Evolutionary conservation across 2,888 invertebrate species (phyloP).

Genomic region (Thereva nobilitata): DNA sequence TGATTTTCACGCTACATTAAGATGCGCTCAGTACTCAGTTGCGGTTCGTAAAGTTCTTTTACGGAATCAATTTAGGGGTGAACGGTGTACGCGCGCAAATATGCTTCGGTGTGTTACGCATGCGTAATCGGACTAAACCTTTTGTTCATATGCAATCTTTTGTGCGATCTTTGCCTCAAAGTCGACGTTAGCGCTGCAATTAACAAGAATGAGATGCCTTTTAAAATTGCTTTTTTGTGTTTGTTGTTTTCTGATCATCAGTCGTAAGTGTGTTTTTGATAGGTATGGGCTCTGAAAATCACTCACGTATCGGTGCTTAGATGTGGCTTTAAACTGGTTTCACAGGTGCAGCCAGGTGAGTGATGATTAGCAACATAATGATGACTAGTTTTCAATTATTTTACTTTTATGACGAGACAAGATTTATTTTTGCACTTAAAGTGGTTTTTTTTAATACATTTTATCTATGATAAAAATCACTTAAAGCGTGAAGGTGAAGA

Average conservation of each 20-base stretch:
- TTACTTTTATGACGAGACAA: constrained; percentile 9
- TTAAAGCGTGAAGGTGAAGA: too few relatives aligned
- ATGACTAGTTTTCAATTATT: constrained; percentile 12
- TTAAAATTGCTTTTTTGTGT: too few relatives aligned
- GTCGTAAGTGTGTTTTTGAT: too few relatives aligned
- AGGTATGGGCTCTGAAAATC: neutral
- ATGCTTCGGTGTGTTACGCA: constrained; percentile 4
- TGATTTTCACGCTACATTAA: constrained; percentile 27
- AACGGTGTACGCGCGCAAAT: neutral
- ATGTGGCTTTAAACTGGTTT: constrained; percentile 7
- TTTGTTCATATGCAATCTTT: constrained; percentile 2
- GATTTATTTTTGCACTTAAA: neutral
- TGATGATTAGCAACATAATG: neutral
- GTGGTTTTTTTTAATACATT: too few relatives aligned
- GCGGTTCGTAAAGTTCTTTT: constrained; percentile 6
- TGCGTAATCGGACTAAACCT: constrained; percentile 4
- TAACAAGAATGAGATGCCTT: too few relatives aligned
- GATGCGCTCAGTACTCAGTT: constrained; percentile 14
- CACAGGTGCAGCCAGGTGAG: neutral
- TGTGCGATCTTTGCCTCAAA: neutral
- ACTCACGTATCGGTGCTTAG: neutral
- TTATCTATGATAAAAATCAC: too few relatives aligned
- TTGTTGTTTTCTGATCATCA: too few relatives aligned
- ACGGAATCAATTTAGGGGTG: constrained; percentile 1
- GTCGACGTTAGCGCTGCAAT: too few relatives aligned